Evolutionary conservation across 37 sponge, comb jelly and placozoan species (phyloP).

Genomic region (Eunapius fragilis): DNA sequence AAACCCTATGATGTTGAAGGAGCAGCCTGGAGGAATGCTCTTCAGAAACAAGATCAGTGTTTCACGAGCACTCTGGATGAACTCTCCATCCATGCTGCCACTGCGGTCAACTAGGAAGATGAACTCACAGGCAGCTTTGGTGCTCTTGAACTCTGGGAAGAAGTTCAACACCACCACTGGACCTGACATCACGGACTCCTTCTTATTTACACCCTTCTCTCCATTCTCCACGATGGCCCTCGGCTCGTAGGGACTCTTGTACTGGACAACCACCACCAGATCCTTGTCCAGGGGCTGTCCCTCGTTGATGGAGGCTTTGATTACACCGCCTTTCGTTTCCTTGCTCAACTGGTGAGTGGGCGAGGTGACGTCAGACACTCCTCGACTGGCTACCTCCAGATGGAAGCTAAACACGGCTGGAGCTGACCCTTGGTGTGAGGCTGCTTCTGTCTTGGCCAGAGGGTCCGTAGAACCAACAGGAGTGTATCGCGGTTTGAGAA

Average conservation of each 20-base stretch:
- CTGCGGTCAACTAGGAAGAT: constrained; percentile 76
- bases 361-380: constrained; percentile 45
- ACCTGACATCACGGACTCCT: constrained; percentile 10
- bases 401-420: constrained; percentile 44
- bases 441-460: constrained; percentile 14
- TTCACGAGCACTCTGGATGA: constrained; percentile 51
- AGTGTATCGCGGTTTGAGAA: constrained; percentile 71
- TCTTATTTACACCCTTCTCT: neutral
- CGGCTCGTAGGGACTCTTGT: constrained; percentile 39
- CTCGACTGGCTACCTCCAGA: constrained; percentile 19
- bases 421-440: constrained; percentile 12
- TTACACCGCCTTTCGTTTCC: constrained; percentile 7
- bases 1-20: constrained; percentile 80
- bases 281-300: constrained; percentile 31
- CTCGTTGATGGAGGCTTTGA: constrained; percentile 39
- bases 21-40: constrained; percentile 48
- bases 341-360: constrained; percentile 55
- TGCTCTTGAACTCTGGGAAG: constrained; percentile 35
- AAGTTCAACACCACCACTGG: constrained; percentile 55
- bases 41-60: constrained; percentile 62
- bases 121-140: constrained; percentile 56
- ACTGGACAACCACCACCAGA: constrained; percentile 33
- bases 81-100: constrained; percentile 64
- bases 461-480: constrained; percentile 38
- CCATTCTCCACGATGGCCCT: constrained; percentile 43